Evolutionary conservation across 2,888 invertebrate genomes (phyloP), one percentile per base, ranked within the genome.

Genomic region (Pyrrhia umbra): DNA sequence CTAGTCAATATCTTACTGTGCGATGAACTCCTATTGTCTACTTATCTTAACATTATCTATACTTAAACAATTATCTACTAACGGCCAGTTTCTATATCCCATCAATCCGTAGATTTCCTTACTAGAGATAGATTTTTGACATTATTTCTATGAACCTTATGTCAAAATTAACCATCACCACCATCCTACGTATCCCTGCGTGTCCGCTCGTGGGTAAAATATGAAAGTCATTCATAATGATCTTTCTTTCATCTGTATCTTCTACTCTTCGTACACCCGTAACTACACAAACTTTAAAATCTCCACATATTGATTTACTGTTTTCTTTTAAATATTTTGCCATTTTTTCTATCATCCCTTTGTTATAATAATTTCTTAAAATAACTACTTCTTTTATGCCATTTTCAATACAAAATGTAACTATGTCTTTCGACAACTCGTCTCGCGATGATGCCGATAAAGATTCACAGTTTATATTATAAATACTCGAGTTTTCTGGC

Each of bases 391-490:
- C 27, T 27, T 27, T 47, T 47, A 47, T 47, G 30, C 18, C 30
- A 8, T 47, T 30, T 4, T n/a, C 47, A 34, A 49, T 49, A 20
- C 47, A 49, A 49, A 49, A 49, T 18, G 2, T 2, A 1, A 49
- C 47, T 34, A 49, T 49, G 30, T 34, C 47, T 49, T n/a, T 49
- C 47, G 8, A 20, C 40, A 52, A 52, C 18, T 52, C 52, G 40
- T 52, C 52, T n/a, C 27, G 42, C 25, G 42, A 27, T 47, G 27
- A 27, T 27, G 27, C 46, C 6, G 46, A 18, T 27, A 47, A 47
- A 27, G 27, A 18, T 49, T 34, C n/a, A 20, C 34, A 37, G 20
- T 20, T 6, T 21, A 49, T 2, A 34, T 49, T n/a, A n/a, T n/a
- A n/a, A n/a, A n/a, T n/a, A 47, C 13, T 34, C 34, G 34, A 34